A percentile compares a stretch with the other conserved stretches of the same genome.
phyloP scores from a whole-genome alignment of 1,140 invertebrate genomes.

The Patella vulgata region DNA sequence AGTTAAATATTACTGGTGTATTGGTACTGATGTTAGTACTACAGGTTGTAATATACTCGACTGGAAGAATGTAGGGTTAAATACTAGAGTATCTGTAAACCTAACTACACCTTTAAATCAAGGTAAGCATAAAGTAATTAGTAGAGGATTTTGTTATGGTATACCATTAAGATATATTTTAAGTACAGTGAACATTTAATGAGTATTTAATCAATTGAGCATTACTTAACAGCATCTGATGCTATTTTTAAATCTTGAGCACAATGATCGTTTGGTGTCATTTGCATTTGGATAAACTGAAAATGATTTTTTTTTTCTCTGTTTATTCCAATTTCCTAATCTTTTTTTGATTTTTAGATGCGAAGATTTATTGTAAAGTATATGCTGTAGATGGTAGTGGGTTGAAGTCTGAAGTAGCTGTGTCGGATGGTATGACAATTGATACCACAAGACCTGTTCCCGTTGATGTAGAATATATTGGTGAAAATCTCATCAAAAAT shows the following conservation, averaged over 20 bases:
- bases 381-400: slow-evolving; percentile 43
- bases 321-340: background rate
- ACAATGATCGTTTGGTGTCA: background rate
- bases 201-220: background rate
- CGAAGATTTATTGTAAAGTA: slow-evolving; percentile 36
- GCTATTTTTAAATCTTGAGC: background rate
- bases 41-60: slow-evolving; percentile 22
- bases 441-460: slow-evolving; percentile 37
- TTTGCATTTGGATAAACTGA: background rate
- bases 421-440: slow-evolving; percentile 46
- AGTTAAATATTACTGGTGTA: slow-evolving; percentile 35
- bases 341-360: slow-evolving; percentile 24
- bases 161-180: background rate
- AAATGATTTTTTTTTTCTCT: background rate
- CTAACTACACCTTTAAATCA: slow-evolving; percentile 7
- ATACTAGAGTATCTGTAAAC: slow-evolving; percentile 13
- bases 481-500: slow-evolving; percentile 34
- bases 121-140: slow-evolving; percentile 15
- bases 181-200: background rate
- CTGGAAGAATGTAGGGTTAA: slow-evolving; percentile 28
- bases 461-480: slow-evolving; percentile 16
- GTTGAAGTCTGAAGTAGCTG: slow-evolving; percentile 28
- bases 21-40: slow-evolving; percentile 11
- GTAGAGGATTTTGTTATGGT: background rate
- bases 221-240: background rate